Evolutionary conservation across 2,113 vertebrate genomes (phyloP), one percentile per base, ranked within the genome.

Genomic region (Cebidichthys violaceus): DNA sequence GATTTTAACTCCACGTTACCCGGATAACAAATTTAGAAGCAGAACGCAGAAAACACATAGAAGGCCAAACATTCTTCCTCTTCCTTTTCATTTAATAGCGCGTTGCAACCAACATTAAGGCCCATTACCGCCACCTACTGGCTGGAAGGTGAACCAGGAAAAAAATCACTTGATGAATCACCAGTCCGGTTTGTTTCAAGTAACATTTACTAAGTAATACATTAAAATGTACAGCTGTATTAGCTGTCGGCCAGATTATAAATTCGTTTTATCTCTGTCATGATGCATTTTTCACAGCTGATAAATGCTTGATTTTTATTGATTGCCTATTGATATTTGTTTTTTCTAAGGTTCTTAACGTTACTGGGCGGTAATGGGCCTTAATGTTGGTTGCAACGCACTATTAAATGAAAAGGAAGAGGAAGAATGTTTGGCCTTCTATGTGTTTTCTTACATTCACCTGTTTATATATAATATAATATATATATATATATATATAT

Each of bases 1-100:
- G 82, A 62, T 91, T 87, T 79, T 11, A 0, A 14, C 47, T 52
- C 78, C 18, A 41, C 14, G 74, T 69, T 7, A 13, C 33, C 86
- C 84, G 80, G 59, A 68, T 15, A 13, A 1, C 2, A 6, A 29
- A 17, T 55, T 55, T 17, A 27, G 17, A 5, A 15, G 29, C 2
- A 14, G 27, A 31, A 17, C 8, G 57, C 4, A 10, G 27, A 9
- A 57, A 20, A 9, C 37, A 2, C 41, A 6, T 69, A 18, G 47
- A 11, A 11, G 20, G 14, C 76, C 67, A 37, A 20, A 29, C 77
- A 3, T 2, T 1, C 1, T 0, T 33, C 41, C 79, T 55, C 59
- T 70, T 84, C 73, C 31, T 55, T 11, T 13, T 0, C 7, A 0
- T 11, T 37, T 64, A 55, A 43, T 27, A 14, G 15, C 1, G 15